Percentiles rank a stretch among this genome's conserved stretches.
These are phyloP conservation scores for Penaeus vannamei DNA, from an alignment of 1,140 invertebrate genomes.

Conservation along the genomic window DNA sequence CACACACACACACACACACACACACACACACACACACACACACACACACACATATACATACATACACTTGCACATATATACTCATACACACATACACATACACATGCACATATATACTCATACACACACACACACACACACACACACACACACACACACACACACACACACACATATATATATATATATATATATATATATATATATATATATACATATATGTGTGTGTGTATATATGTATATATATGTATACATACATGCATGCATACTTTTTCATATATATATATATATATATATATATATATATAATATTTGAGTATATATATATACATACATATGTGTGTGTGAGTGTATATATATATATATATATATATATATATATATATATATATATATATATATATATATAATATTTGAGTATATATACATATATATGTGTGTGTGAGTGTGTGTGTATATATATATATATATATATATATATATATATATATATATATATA, in stretches of 20 bases:
- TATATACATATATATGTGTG: conserved; percentile 28
- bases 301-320: conserved; percentile 22
- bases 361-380: conserved; percentile 15
- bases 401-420: too few relatives aligned
- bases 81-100: neutral
- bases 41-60: conserved; percentile 11
- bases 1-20: neutral
- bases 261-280: conserved; percentile 1
- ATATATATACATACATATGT: conserved; percentile 16
- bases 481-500: conserved; percentile 31
- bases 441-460: conserved; percentile 17
- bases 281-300: conserved; percentile 33
- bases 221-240: conserved; percentile 3
- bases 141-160: neutral
- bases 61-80: neutral
- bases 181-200: conserved; percentile 6
- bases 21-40: neutral
- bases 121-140: neutral
- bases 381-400: conserved; percentile 28
- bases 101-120: conserved; percentile 13
- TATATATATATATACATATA: conserved; percentile 11
- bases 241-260: conserved; percentile 4
- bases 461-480: conserved; percentile 32
- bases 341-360: conserved; percentile 7
- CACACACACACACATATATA: conserved; percentile 6